Conservation (phyloP, 1,140 invertebrate species). For the Melipona quadrifasciata region DNA sequence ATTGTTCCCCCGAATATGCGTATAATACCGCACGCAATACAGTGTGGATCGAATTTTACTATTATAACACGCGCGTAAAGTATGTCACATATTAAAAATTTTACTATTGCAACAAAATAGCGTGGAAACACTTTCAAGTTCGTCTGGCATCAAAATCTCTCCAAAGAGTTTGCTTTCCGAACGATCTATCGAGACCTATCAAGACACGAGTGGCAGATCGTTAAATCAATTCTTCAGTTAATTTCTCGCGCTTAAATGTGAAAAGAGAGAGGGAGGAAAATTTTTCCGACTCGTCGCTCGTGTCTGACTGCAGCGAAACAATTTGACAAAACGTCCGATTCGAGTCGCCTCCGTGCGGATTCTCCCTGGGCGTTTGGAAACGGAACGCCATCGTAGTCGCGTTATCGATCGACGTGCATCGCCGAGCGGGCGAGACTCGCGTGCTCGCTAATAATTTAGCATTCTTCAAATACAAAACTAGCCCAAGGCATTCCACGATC, state of each 20-base stretch:
- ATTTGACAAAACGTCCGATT: neutral
- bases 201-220: neutral
- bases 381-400: neutral
- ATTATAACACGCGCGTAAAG: neutral
- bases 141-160: neutral
- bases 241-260: neutral
- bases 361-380: neutral
- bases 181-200: no score
- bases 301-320: neutral
- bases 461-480: constrained; percentile 1
- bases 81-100: no score
- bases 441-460: constrained; percentile 4
- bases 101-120: neutral
- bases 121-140: neutral
- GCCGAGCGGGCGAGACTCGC: neutral
- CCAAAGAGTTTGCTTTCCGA: neutral
- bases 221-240: neutral
- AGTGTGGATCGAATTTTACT: constrained; percentile 33
- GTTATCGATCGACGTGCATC: neutral
- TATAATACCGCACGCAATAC: neutral
- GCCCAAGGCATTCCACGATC: neutral
- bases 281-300: neutral
- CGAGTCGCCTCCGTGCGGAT: neutral
- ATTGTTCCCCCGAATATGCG: constrained; percentile 1
- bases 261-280: neutral